Base-by-base conservation (phyloP, 1,140 invertebrate genomes). In the Polypedilum pembai region DNA sequence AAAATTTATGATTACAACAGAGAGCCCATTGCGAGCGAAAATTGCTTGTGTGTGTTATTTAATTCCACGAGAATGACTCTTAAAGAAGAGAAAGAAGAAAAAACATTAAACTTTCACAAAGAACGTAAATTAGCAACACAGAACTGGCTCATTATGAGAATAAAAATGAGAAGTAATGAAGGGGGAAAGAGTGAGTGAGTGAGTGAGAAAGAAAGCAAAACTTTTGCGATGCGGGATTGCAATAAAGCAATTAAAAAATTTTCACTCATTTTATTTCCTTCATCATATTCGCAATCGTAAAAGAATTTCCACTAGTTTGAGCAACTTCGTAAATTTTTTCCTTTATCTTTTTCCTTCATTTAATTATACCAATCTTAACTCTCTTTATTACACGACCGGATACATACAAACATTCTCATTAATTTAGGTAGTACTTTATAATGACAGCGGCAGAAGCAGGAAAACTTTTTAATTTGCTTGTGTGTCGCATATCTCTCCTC, bases 1-100 rank as follows among this genome's bases (percentile, higher is more conserved):
- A 56, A 56, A 56, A 56, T 56, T 56, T 56, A 56, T 56, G 45
- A 56, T n/a, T 56, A 56, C 45, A 56, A 56, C 45, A 56, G 45
- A n/a, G 45, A 8, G 45, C 45, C 45, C 45, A 56, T 56, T 56
- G 24, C 1, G 24, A 3, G 5, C 5, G 5, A 33, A 5, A 33
- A 33, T 3, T 33, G 24, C 24, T 33, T 33, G 4, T 56, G 45
- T 56, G 12, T 56, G 45, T 56, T 33, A 56, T 56, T 56, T 56
- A 56, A 56, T 56, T 56, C 12, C 45, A n/a, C 45, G 45, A 56
- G 45, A 56, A 45, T 45, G n/a, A 56, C 12, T 56, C 15, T 15
- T 12, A 15, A 56, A 15, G 10, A 56, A 56, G 41, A 56, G 45
- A n/a, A 56, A 56, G 45, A 56, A 56, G n/a, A 56, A 56, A 56